Evolutionary conservation across 2,888 invertebrate genomes (phyloP).

Genomic region (Agrochola macilenta): DNA sequence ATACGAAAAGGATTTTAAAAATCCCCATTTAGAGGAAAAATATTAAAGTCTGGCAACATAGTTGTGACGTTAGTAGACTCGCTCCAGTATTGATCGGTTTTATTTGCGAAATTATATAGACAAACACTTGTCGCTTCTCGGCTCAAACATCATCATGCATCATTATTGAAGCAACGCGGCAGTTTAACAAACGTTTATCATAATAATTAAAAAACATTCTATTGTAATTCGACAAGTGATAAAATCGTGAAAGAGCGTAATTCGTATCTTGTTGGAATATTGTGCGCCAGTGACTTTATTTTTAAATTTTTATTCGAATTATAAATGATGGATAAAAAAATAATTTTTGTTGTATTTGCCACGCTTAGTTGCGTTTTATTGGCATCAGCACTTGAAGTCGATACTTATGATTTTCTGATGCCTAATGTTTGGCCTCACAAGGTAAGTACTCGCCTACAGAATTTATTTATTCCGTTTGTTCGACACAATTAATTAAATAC

Average conservation of each 20-base stretch:
- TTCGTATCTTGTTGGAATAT: conserved; percentile 19
- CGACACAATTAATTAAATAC: background rate
- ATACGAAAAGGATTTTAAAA: rapidly evolving
- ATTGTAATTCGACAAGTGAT: conserved; percentile 15
- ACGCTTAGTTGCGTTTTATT: conserved; percentile 69
- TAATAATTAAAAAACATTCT: conserved; percentile 6
- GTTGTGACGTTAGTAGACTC: conserved; percentile 78
- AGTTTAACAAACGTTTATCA: conserved; percentile 16
- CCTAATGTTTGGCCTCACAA: conserved; percentile 95
- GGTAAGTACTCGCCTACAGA: conserved; percentile 90
- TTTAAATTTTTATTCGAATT: conserved; percentile 47
- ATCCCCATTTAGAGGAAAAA: background rate
- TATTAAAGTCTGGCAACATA: conserved; percentile 67
- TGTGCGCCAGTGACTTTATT: conserved; percentile 42
- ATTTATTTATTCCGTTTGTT: conserved; percentile 30
- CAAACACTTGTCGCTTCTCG: conserved; percentile 76
- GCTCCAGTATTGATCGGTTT: conserved; percentile 76
- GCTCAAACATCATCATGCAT: conserved; percentile 58
- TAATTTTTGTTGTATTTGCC: conserved; percentile 66
- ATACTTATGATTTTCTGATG: conserved; percentile 94
- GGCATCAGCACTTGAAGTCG: conserved; percentile 77
- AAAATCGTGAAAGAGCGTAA: conserved; percentile 42
- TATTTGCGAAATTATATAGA: conserved; percentile 75
- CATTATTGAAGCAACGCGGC: conserved; percentile 60
- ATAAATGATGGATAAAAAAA: conserved; percentile 70